Conservation (phyloP, 2,888 invertebrate genomes). For the Lycocerus yunnanus region DNA sequence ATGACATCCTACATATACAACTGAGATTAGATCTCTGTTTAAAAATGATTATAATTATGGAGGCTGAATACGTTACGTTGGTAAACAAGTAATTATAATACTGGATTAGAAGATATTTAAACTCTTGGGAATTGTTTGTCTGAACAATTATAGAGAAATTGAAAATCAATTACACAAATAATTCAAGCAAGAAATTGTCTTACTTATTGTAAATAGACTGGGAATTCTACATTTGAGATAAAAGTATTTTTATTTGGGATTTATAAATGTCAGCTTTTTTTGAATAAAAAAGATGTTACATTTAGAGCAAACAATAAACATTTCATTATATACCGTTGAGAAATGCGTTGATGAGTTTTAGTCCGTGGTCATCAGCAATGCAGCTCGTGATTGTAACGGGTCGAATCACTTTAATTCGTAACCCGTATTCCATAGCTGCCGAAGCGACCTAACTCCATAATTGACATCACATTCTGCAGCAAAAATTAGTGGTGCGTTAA, state of each 20-base stretch:
- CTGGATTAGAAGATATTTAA: neutral
- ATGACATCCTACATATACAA: neutral
- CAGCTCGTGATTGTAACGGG: constrained; percentile 38
- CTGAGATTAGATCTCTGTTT: neutral
- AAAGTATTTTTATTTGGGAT: neutral
- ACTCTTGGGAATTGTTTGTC: neutral
- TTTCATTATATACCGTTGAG: constrained; percentile 15
- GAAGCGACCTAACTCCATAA: constrained; percentile 43
- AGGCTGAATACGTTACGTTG: neutral
- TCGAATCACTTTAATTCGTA: constrained; percentile 43
- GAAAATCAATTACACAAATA: neutral
- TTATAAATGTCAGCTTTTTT: neutral
- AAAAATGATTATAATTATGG: neutral
- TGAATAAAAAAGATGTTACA: neutral
- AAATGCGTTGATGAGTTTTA: constrained; percentile 33
- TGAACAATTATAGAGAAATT: neutral
- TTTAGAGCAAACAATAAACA: constrained; percentile 14
- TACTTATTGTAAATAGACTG: neutral
- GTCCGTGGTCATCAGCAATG: constrained; percentile 32
- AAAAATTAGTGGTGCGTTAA: constrained; percentile 47
- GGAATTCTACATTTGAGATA: neutral
- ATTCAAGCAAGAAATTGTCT: neutral
- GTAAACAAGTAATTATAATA: neutral
- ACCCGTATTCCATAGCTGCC: constrained; percentile 36
- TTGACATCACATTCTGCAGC: constrained; percentile 45